These are phyloP conservation scores for Himalopsyche phryganea DNA, from an alignment of 1,140 invertebrate species.

Conservation along the genomic window DNA sequence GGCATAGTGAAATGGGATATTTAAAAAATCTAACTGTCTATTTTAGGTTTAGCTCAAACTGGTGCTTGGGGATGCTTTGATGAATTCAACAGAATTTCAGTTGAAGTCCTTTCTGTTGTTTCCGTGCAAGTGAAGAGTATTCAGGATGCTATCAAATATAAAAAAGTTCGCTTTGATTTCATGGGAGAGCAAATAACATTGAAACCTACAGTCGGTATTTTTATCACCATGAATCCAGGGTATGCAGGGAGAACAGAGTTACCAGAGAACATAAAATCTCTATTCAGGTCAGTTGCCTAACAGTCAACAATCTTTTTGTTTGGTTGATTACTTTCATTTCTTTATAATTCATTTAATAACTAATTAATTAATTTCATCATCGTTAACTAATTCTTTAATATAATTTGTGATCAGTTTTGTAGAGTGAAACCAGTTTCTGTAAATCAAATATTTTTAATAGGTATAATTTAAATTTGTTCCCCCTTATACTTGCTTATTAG, in stretches of 20 bases:
- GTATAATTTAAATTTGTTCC: too few species aligned
- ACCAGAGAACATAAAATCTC: slow-evolving; percentile 76
- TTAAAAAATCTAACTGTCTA: too few species aligned
- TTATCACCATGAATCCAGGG: slow-evolving; percentile 93
- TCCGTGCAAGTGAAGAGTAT: slow-evolving; percentile 82
- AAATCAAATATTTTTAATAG: too few species aligned
- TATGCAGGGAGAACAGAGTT: slow-evolving; percentile 85
- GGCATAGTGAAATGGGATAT: too few species aligned
- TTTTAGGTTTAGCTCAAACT: slow-evolving; percentile 73
- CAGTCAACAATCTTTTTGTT: too few species aligned
- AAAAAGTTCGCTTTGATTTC: slow-evolving; percentile 77
- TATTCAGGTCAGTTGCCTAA: slow-evolving; percentile 56
- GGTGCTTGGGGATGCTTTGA: slow-evolving; percentile 97
- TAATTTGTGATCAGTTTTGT: too few species aligned
- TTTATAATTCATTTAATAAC: too few species aligned
- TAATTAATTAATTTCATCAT: not conserved
- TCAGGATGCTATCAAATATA: slow-evolving; percentile 80
- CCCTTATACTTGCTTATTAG: not conserved
- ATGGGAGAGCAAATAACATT: slow-evolving; percentile 77
- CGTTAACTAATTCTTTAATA: not conserved
- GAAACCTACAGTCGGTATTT: slow-evolving; percentile 80
- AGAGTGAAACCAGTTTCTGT: too few species aligned
- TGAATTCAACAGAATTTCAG: slow-evolving; percentile 91
- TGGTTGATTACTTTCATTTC: too few species aligned
- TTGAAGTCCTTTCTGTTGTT: slow-evolving; percentile 90